Evolutionary conservation across 2,113 vertebrate species (phyloP).

Genomic region (Lagopus muta): DNA sequence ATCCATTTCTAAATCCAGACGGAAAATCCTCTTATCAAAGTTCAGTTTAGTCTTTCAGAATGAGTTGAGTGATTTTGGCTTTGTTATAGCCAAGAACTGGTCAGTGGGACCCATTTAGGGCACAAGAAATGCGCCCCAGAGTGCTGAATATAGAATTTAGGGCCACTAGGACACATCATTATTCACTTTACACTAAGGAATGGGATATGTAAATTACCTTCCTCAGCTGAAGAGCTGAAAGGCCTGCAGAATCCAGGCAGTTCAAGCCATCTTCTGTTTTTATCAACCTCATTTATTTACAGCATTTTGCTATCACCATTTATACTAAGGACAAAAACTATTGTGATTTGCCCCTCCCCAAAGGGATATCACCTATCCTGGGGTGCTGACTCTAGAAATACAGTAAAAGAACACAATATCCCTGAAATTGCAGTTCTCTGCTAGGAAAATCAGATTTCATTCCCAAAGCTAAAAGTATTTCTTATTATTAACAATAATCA

Average conservation of each 20-base stretch:
- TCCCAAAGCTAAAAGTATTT: not conserved
- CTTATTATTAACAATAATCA: conserved; percentile 11
- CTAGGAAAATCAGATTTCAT: conserved; percentile 52
- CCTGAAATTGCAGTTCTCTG: conserved; percentile 33
- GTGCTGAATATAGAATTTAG: not conserved
- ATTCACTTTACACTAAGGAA: not conserved
- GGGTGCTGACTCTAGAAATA: not conserved
- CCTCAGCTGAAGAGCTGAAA: not conserved
- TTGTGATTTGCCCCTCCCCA: conserved; percentile 11
- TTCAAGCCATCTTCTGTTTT: conserved; percentile 11
- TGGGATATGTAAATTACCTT: not conserved
- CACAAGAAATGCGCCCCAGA: not conserved
- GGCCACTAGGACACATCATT: not conserved
- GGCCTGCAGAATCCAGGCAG: not conserved
- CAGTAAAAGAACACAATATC: conserved; percentile 35
- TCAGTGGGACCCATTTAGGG: conserved; percentile 16
- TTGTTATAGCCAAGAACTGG: not conserved
- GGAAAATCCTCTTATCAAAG: not conserved
- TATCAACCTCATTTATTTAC: conserved; percentile 38
- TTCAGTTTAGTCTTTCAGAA: not conserved
- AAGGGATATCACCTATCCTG: conserved; percentile 45
- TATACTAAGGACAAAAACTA: not conserved
- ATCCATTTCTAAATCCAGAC: not conserved
- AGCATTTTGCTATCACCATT: conserved; percentile 32
- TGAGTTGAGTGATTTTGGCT: not conserved